These are phyloP conservation scores for Chydorus sphaericus DNA, from an alignment of 2,888 invertebrate species.

Conservation along the genomic window DNA sequence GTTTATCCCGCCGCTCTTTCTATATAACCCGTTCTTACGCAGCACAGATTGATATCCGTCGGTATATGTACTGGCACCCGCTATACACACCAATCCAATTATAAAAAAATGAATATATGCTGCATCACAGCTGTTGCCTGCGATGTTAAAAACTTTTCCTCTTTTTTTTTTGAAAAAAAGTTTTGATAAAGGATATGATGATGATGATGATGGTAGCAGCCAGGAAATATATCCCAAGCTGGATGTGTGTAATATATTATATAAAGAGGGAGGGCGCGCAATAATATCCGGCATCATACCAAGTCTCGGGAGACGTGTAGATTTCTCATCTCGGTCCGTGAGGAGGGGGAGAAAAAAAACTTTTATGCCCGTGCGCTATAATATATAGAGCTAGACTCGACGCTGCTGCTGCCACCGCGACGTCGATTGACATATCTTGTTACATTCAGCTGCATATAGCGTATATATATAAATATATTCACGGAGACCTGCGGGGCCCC, in stretches of 20 bases:
- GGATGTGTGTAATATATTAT: too few relatives aligned
- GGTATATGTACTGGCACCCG: neutral
- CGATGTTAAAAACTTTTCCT: neutral
- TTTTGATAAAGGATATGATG: too few relatives aligned
- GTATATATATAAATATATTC: too few relatives aligned
- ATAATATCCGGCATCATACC: too few relatives aligned
- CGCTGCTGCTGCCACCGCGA: slow-evolving; percentile 3
- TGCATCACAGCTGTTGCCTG: neutral
- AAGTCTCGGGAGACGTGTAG: slow-evolving; percentile 2
- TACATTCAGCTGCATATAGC: too few relatives aligned
- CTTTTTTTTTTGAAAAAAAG: neutral
- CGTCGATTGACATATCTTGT: slow-evolving; percentile 8
- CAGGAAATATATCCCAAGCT: too few relatives aligned
- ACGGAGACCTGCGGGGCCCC: too few relatives aligned
- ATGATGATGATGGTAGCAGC: too few relatives aligned
- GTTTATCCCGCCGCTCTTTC: too few relatives aligned
- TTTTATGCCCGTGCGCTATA: neutral
- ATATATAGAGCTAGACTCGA: neutral
- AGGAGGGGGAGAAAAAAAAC: neutral
- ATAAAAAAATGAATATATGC: neutral
- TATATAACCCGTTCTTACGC: too few relatives aligned
- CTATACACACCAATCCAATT: neutral
- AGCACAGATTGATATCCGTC: too few relatives aligned
- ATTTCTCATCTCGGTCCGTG: slow-evolving; percentile 1
- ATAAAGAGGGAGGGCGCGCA: too few relatives aligned